Evolutionary conservation across 2,113 vertebrate genomes (phyloP), one percentile per base, ranked within the genome.

Genomic region (Chitala chitala): DNA sequence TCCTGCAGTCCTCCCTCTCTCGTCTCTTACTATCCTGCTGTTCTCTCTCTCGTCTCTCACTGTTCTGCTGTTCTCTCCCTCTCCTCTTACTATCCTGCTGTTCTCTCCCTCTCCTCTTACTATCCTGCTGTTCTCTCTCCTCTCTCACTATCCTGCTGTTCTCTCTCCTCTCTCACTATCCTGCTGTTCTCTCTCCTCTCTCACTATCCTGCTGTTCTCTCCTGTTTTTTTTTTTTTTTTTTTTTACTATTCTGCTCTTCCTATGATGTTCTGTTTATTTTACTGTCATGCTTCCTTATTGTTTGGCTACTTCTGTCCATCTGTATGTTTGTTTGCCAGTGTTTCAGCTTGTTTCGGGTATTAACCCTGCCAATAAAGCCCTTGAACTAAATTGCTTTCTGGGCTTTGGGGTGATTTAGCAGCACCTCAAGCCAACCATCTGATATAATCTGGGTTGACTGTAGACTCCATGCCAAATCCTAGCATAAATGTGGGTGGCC

Each of bases 321-420:
- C 17, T 29, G 17, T 33, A 8, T 20, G 33, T 63, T 63, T 63
- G 59, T 38, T 20, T 29, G 7, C 59, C 59, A 33, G 9, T 29
- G 17, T 33, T 38, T 63, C 38, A 36, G 17, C 31, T 36, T 63
- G 15, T 33, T 15, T 3, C 44, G 64, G 20, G 44, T 66, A 66
- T 66, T 44, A 42, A 26, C 36, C 44, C 64, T 66, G 40, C 22
- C 40, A 31, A 66, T 46, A 66, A 66, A 66, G 36, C 40, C 36
- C 64, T 46, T 66, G 64, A 66, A 44, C 64, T 66, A 66, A 66
- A 66, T 66, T 44, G 64, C 64, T 66, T 66, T 24, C 38, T 4
- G 40, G 64, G 64, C 38, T 44, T 66, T 44, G 64, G 24, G 40
- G 64, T 66, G 64, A n/a, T 66, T 40, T 66, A 33, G 64, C n/a